Evolutionary conservation across 1,140 invertebrate species (phyloP), one percentile per base, ranked within the genome.

Genomic region (Orius laevigatus): DNA sequence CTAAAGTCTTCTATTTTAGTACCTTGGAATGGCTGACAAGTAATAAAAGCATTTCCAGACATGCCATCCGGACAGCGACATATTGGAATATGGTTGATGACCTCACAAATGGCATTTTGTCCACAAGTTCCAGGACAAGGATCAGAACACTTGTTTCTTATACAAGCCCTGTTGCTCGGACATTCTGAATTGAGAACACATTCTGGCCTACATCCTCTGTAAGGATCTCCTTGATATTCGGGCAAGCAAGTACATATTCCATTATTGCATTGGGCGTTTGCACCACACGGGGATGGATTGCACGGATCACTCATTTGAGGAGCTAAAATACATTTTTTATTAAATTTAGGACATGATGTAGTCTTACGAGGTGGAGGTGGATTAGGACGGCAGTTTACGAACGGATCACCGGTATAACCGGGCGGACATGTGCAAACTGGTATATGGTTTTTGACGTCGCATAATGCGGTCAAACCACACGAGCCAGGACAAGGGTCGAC

Each of bases 191-290:
- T 80, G 8, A 79, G 59, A 11, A 79, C 69, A 63, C 78, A 82
- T 67, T 81, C 81, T 11, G 81, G 81, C 58, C 79, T 70, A 60
- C 84, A 85, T 40, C 81, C 79, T 49, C 65, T 55, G 53, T 76
- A 77, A 2, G 79, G 77, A 64, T 82, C 75, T 42, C 81, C 81
- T 57, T 73, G 69, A 60, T 75, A 78, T 58, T 79, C 76, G 39
- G 68, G 61, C 35, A 75, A 53, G 57, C 80, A 83, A 34, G 72
- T 67, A 59, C 79, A 81, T 38, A 66, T 57, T 32, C 59, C 56
- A n/a, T 56, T 59, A 41, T 58, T 58, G 42, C 71, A 74, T 41
- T 64, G 60, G 5, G 69, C 63, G 48, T 66, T 62, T 10, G 62
- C 60, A 4, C 71, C 71, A 50, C 71, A 73, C 2, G 70, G 70